Conservation (phyloP, 2,888 invertebrate species). For the Trisateles emortualis region DNA sequence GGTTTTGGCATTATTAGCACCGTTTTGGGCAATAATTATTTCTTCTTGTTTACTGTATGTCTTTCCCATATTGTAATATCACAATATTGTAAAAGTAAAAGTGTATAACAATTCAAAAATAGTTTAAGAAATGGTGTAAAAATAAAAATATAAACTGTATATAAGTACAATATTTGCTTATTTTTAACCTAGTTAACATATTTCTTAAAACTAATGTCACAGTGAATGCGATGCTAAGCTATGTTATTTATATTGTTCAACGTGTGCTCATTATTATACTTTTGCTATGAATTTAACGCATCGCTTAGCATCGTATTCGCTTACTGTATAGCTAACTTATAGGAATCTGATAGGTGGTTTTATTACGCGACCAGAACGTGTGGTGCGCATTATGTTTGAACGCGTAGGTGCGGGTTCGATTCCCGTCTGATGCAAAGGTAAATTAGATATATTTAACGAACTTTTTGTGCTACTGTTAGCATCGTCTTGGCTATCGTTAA, state of each 20-base stretch:
- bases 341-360: not conserved
- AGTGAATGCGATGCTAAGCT: not conserved
- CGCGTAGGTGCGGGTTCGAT: not conserved
- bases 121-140: not conserved
- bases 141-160: too few relatives aligned
- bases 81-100: not conserved
- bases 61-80: too few relatives aligned
- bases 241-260: not conserved
- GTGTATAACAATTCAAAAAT: not conserved
- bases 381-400: too few relatives aligned
- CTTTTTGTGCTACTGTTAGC: not conserved
- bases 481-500: not conserved
- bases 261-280: not conserved
- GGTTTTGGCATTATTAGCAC: not conserved
- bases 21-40: not conserved
- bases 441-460: not conserved
- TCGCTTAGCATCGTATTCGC: not conserved
- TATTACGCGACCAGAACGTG: constrained; percentile 1
- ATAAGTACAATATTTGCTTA: not conserved
- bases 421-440: not conserved
- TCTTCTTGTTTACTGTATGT: not conserved
- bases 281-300: not conserved
- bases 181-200: not conserved
- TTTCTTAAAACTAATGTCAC: not conserved
- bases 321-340: not conserved